These are phyloP conservation scores for Homalodisca vitripennis DNA, from an alignment of 1,140 invertebrate species.

Conservation along the genomic window DNA sequence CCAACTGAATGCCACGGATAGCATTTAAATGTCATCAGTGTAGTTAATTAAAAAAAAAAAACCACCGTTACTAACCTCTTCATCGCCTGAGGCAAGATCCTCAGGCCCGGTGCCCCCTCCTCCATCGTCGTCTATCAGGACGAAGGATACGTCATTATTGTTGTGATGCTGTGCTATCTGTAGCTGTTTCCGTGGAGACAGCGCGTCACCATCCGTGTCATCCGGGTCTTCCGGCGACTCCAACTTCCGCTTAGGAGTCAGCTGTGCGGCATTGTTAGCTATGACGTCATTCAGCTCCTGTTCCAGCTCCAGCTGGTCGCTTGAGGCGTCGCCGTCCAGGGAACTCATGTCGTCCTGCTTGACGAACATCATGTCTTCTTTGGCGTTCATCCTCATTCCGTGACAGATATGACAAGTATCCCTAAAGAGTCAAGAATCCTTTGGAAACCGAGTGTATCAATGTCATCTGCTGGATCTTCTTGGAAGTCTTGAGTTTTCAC, in stretches of 20 bases:
- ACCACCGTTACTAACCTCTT: constrained; percentile 33
- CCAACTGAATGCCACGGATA: too few relatives aligned
- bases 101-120: constrained; percentile 28
- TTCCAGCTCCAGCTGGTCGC: constrained; percentile 22
- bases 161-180: constrained; percentile 42
- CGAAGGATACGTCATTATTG: constrained; percentile 60
- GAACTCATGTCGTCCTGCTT: constrained; percentile 22
- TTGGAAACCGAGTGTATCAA: too few relatives aligned
- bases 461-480: too few relatives aligned
- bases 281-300: constrained; percentile 32
- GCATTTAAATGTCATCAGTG: neutral
- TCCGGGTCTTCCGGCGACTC: neutral
- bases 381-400: constrained; percentile 17
- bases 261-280: constrained; percentile 11
- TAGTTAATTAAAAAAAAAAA: too few relatives aligned
- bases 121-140: constrained; percentile 52
- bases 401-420: too few relatives aligned
- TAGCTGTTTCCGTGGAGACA: constrained; percentile 36
- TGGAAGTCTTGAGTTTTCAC: too few relatives aligned
- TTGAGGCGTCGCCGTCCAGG: constrained; percentile 19
- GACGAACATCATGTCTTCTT: constrained; percentile 24
- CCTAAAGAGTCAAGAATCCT: too few relatives aligned
- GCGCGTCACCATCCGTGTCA: constrained; percentile 3
- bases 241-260: constrained; percentile 17
- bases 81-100: constrained; percentile 32